Evolutionary conservation across 2,888 invertebrate genomes (phyloP).

Genomic region (Himalopsyche tibetana): DNA sequence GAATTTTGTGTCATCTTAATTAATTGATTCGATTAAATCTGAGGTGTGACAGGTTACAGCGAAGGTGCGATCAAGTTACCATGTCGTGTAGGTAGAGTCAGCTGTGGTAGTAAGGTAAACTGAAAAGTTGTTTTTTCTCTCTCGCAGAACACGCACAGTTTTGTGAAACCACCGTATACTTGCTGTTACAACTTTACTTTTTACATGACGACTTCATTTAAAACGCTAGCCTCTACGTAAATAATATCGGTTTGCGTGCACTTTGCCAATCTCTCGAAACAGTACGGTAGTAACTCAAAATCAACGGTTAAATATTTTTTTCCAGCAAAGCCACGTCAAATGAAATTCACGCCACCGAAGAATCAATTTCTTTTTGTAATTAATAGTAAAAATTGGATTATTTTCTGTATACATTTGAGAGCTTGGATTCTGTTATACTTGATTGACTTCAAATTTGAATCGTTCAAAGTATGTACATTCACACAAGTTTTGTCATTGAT

Average conservation of each 20-base stretch:
- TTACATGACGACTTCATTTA: constrained; percentile 29
- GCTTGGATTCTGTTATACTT: too few species aligned
- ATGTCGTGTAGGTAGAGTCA: background rate
- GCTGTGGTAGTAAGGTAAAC: constrained; percentile 16
- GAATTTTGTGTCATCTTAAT: background rate
- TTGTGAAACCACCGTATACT: constrained; percentile 2
- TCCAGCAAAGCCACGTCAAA: too few species aligned
- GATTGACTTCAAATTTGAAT: too few species aligned
- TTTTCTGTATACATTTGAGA: too few species aligned
- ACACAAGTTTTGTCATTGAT: too few species aligned
- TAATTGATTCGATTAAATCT: background rate
- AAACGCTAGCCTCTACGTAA: background rate
- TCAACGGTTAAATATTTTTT: too few species aligned
- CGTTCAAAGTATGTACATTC: too few species aligned
- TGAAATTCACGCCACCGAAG: too few species aligned
- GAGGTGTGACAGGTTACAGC: background rate
- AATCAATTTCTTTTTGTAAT: too few species aligned
- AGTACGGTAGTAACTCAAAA: too few species aligned
- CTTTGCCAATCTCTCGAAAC: background rate
- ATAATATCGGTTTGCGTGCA: constrained; percentile 20
- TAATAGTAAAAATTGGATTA: too few species aligned
- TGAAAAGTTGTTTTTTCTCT: constrained; percentile 33
- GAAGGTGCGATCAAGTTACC: background rate
- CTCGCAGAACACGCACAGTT: background rate
- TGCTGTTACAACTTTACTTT: background rate